Conservation (phyloP, 2,888 invertebrate species). For the Malthinus flaveolus region DNA sequence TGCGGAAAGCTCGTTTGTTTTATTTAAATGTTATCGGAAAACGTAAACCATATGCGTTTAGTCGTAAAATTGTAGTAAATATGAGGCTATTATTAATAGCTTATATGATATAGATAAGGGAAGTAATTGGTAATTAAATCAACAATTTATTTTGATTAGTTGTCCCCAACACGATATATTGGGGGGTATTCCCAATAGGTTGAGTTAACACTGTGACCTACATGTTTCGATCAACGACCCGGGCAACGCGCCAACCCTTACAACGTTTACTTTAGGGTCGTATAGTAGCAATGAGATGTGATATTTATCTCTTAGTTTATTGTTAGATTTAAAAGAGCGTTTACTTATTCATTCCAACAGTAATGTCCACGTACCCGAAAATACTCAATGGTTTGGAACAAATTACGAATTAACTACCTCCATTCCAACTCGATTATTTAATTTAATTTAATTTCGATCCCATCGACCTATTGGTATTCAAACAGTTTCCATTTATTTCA, state of each 20-base stretch:
- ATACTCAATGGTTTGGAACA: slow-evolving; percentile 1
- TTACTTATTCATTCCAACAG: slow-evolving; percentile 3
- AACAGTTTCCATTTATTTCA: too few species aligned
- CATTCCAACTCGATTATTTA: too few species aligned
- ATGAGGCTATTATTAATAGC: slow-evolving; percentile 4
- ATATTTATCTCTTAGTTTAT: slow-evolving; percentile 12
- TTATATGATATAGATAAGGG: slow-evolving; percentile 5
- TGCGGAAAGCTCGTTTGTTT: neutral
- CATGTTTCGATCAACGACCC: slow-evolving; percentile 30
- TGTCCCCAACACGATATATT: slow-evolving; percentile 20
- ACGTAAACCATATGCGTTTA: neutral
- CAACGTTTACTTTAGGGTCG: slow-evolving; percentile 14
- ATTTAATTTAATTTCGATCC: too few species aligned
- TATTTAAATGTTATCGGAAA: slow-evolving; percentile 2
- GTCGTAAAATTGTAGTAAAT: slow-evolving; percentile 4
- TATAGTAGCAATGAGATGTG: slow-evolving; percentile 22
- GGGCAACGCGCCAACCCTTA: slow-evolving; percentile 22
- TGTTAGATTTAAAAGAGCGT: slow-evolving; percentile 4
- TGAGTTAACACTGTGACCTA: slow-evolving; percentile 24
- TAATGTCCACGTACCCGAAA: neutral
- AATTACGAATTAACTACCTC: neutral
- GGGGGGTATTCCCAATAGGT: slow-evolving; percentile 19
- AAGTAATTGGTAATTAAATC: slow-evolving; percentile 9
- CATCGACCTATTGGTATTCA: too few species aligned
- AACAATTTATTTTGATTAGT: slow-evolving; percentile 18